Base-by-base conservation (phyloP, 2,888 invertebrate genomes). In the Tenthredo scrophulariae region DNA sequence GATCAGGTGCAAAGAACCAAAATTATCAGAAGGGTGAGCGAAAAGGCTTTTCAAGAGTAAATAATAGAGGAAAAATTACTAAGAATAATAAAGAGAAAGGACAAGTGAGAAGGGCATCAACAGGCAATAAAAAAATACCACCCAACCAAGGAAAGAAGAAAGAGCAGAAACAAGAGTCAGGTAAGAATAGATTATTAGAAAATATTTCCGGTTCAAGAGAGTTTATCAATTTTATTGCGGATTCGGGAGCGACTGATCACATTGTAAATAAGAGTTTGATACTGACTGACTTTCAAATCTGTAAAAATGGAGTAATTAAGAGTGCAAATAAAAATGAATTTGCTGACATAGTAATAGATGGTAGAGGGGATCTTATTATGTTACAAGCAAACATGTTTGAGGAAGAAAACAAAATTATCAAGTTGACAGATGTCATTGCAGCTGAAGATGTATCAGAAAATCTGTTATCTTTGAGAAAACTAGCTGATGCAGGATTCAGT, bases 381-480 rank as follows among this genome's bases (percentile, higher is more conserved):
- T 5, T 4, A 37, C 43, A 37, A 67, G 67, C 13, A 33, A 15
- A 62, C 10, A 62, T 62, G 1, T 26, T 3, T 54, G 54, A 54
- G 37, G 7, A 7, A 79, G 5, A 33, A 54, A 37, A 79, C 7
- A 13, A 22, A 4, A 79, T 22, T 58, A 46, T 80, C 33, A 80
- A 80, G 33, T 26, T 89, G 33, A 85, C 87, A 26, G 85, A 88
- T 77, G 87, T 89, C 54, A 87, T 88, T 40, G 86, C 75, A 43
- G 86, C 87, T 50, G 50, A 85, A 83, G 79, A 79, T 54, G 74
- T 87, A 29, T 79, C 85, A 15, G 86, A 86, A 70, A 88, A 87
- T 86, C 82, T 89, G n/a, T 84, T 89, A 43, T 87, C 87, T 10
- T 67, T 88, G 40, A 65, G 88, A 79, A 86, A 87, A 75, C 87